Conservation (phyloP, 1,140 invertebrate genomes). For the Meloidogyne floridensis region DNA sequence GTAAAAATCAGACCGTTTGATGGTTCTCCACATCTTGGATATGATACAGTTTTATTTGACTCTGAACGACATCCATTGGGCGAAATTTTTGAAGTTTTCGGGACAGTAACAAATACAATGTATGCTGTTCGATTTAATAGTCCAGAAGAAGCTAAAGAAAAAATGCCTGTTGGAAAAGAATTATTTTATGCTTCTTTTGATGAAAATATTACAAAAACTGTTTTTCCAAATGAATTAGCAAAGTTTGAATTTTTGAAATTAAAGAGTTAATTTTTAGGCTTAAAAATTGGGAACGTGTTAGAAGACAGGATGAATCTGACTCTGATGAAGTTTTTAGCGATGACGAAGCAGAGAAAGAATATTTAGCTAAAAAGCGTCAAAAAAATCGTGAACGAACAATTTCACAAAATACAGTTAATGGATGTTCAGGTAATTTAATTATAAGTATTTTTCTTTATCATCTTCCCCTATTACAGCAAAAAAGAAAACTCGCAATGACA, state of each 20-base stretch:
- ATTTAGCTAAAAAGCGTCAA: conserved; percentile 28
- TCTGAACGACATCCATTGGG: conserved; percentile 42
- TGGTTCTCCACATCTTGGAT: conserved; percentile 41
- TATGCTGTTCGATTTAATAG: conserved; percentile 50
- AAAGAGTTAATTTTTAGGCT: conserved; percentile 14
- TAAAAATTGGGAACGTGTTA: conserved; percentile 28
- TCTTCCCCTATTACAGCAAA: background rate
- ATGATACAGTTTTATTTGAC: conserved; percentile 48
- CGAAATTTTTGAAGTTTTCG: conserved; percentile 53
- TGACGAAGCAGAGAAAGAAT: conserved; percentile 37
- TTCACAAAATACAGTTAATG: background rate
- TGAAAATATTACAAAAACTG: conserved; percentile 34
- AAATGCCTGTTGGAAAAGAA: conserved; percentile 31
- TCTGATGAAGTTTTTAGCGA: conserved; percentile 41
- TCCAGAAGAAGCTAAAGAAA: conserved; percentile 34
- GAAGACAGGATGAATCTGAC: conserved; percentile 20
- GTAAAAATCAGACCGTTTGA: conserved; percentile 42
- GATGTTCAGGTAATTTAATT: background rate
- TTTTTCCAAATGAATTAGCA: conserved; percentile 44
- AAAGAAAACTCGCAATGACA: background rate
- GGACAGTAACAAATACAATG: conserved; percentile 38
- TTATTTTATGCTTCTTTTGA: conserved; percentile 41
- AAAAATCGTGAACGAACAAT: background rate
- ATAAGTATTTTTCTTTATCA: background rate
- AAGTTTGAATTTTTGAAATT: conserved; percentile 34